Conservation (phyloP, 92 coral and sea anemone genomes). For the Paramuricea clavata region DNA sequence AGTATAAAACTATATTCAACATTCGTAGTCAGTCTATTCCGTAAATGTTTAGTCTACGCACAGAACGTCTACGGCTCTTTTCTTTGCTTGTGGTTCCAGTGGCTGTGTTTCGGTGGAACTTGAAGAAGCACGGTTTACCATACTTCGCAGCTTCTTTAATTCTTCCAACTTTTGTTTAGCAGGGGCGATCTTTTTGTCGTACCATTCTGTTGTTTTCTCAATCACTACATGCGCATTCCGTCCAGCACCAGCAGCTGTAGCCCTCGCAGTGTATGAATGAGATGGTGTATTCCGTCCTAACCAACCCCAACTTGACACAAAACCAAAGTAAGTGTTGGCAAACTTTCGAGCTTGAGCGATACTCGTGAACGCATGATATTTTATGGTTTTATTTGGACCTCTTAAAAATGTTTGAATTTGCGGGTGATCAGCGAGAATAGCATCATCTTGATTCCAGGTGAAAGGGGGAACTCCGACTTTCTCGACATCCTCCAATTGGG, state of each 20-base stretch:
- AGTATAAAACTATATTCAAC: no score
- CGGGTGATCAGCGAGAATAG: slow-evolving; percentile 46
- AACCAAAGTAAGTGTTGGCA: background rate
- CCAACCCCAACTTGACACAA: background rate
- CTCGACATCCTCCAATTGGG: slow-evolving; percentile 6
- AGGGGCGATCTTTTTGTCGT: background rate
- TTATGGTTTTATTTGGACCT: slow-evolving; percentile 43
- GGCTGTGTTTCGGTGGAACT: background rate
- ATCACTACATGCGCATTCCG: slow-evolving; percentile 12
- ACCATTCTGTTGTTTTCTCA: slow-evolving; percentile 30
- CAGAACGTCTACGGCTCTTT: background rate
- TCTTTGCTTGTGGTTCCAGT: background rate
- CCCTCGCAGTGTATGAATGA: slow-evolving; percentile 24
- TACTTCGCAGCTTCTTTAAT: slow-evolving; percentile 21
- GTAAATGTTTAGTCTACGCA: background rate
- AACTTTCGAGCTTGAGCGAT: slow-evolving; percentile 31
- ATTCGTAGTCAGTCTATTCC: background rate
- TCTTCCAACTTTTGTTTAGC: background rate
- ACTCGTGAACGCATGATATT: slow-evolving; percentile 43
- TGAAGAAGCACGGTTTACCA: background rate
- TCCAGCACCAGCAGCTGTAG: slow-evolving; percentile 16
- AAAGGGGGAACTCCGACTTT: slow-evolving; percentile 36
- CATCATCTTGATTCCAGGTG: slow-evolving; percentile 54
- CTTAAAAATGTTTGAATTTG: slow-evolving; percentile 58
- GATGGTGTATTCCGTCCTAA: background rate